Conservation (phyloP, 2,888 invertebrate species). For the Rhopalosiphum nymphaeae region DNA sequence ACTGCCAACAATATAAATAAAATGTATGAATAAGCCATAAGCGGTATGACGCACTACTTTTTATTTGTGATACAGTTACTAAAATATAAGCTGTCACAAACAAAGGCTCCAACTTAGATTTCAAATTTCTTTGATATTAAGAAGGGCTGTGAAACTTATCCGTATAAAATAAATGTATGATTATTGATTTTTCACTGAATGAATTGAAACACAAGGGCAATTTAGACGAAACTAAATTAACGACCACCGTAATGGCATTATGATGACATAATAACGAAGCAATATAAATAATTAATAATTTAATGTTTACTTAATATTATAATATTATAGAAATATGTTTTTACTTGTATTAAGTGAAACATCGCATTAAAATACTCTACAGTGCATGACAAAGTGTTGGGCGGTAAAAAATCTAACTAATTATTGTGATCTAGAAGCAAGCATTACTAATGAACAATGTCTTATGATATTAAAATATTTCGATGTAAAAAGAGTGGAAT, state of each 20-base stretch:
- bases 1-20: not conserved
- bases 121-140: not conserved
- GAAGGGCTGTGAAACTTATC: not conserved
- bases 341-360: not conserved
- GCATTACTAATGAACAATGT: slow-evolving; percentile 40
- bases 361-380: not conserved
- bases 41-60: not conserved
- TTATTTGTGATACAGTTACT: not conserved
- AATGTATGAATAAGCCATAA: not conserved
- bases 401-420: not conserved
- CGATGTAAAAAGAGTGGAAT: not conserved
- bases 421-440: slow-evolving; percentile 41
- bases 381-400: slow-evolving; percentile 1
- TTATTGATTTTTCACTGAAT: not conserved
- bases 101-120: not conserved
- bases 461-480: slow-evolving; percentile 50
- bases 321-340: not conserved
- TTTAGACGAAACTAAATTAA: not conserved
- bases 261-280: not conserved
- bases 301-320: not conserved
- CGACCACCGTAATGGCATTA: not conserved
- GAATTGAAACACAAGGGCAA: not conserved
- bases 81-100: not conserved
- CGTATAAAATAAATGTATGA: not conserved
- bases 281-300: not conserved